phyloP scores from a whole-genome alignment of 1,140 invertebrate genomes.

The Drosophila burlai region DNA sequence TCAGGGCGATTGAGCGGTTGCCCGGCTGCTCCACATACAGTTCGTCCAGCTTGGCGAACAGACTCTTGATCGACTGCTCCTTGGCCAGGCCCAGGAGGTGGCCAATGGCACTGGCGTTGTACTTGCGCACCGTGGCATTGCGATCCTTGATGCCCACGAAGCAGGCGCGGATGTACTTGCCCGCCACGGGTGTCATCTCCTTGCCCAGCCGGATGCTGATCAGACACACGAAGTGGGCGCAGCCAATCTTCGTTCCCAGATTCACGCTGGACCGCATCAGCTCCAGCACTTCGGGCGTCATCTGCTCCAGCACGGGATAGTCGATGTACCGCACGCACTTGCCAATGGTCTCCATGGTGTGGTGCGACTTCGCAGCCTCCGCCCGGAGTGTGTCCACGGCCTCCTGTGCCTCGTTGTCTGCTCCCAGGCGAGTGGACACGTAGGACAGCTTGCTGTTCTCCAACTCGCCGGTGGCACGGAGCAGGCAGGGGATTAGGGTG shows the following conservation, averaged over 20 bases:
- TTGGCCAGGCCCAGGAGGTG: conserved; percentile 95
- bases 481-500: conserved; percentile 92
- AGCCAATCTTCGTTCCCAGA: conserved; percentile 94
- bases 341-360: conserved; percentile 94
- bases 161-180: conserved; percentile 92
- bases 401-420: conserved; percentile 89
- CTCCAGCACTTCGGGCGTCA: conserved; percentile 93
- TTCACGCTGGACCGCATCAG: conserved; percentile 92
- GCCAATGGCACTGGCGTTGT: conserved; percentile 93
- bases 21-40: conserved; percentile 92
- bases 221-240: conserved; percentile 93
- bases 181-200: conserved; percentile 87
- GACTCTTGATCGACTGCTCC: conserved; percentile 93
- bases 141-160: conserved; percentile 93
- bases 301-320: conserved; percentile 90
- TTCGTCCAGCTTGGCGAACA: conserved; percentile 92
- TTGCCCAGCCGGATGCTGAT: conserved; percentile 85
- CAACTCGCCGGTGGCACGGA: conserved; percentile 93
- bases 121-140: conserved; percentile 92
- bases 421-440: conserved; percentile 90
- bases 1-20: conserved; percentile 91
- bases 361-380: conserved; percentile 91
- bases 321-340: conserved; percentile 95
- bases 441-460: conserved; percentile 93
- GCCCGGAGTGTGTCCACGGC: conserved; percentile 91